Evolutionary conservation across 2,888 invertebrate species (phyloP).

Genomic region (Camponotus fellah): DNA sequence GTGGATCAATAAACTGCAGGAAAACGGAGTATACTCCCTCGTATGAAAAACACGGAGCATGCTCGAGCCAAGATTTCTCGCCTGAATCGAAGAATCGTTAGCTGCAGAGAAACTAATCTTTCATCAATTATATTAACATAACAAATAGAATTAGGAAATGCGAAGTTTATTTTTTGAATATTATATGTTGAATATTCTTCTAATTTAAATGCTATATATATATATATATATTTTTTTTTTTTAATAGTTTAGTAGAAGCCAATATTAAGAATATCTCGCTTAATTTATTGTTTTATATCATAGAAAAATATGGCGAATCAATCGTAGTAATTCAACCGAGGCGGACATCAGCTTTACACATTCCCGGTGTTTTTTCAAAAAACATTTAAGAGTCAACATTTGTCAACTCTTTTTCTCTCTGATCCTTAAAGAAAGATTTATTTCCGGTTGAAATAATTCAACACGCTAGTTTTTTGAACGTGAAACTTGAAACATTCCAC

Average conservation of each 20-base stretch:
- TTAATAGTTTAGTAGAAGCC: neutral
- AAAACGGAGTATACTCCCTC: conserved; percentile 5
- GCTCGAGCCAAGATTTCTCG: neutral
- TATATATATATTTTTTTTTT: too few relatives aligned
- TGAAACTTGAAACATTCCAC: conserved; percentile 26
- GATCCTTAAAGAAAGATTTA: neutral
- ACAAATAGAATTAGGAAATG: neutral
- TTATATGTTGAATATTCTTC: neutral
- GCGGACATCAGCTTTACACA: neutral
- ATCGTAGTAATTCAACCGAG: neutral
- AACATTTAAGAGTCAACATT: neutral
- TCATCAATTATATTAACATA: neutral
- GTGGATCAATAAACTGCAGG: conserved; percentile 47
- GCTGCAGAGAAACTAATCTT: neutral
- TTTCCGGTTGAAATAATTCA: conserved; percentile 9
- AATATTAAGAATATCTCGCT: neutral
- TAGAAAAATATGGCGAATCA: neutral
- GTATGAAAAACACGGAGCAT: neutral
- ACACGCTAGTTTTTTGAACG: neutral
- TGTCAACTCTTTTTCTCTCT: neutral
- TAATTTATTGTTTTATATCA: neutral
- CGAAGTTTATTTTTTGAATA: neutral
- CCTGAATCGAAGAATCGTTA: conserved; percentile 1
- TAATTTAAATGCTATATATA: neutral
- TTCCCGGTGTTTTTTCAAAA: neutral